These are phyloP conservation scores for Drosophila kanapiae DNA, from an alignment of 1,140 invertebrate genomes.

Conservation along the genomic window DNA sequence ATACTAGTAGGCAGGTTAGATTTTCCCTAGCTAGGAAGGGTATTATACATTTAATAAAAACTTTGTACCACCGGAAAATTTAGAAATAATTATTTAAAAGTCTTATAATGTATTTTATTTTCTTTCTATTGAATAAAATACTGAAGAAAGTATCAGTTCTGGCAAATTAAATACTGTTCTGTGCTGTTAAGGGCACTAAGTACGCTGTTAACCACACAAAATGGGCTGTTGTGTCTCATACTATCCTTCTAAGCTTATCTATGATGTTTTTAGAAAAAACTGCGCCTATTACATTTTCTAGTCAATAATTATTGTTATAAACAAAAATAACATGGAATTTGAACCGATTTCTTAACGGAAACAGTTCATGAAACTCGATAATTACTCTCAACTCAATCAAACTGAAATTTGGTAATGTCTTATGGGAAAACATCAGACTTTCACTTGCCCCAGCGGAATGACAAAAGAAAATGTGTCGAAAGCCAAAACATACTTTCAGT, in stretches of 20 bases:
- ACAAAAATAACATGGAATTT: no score
- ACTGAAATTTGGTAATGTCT: conserved; percentile 19
- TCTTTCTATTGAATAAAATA: no score
- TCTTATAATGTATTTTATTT: no score
- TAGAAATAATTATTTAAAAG: neutral
- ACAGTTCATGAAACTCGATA: conserved; percentile 16
- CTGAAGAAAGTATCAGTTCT: no score
- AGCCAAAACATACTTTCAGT: conserved; percentile 31
- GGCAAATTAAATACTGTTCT: no score
- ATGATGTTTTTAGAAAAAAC: no score
- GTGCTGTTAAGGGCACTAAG: no score
- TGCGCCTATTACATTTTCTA: no score
- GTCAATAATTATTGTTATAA: no score
- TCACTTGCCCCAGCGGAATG: conserved; percentile 25
- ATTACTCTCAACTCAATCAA: conserved; percentile 26
- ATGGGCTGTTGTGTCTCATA: no score
- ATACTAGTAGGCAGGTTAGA: neutral
- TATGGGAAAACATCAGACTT: conserved; percentile 29
- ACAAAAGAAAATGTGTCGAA: conserved; percentile 39
- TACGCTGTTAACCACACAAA: no score
- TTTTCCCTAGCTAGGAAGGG: neutral
- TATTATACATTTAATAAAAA: neutral
- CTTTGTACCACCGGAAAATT: neutral
- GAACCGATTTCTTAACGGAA: conserved; percentile 9
- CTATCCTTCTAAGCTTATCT: no score